Percentiles rank a stretch among this genome's conserved stretches.
phyloP scores from a whole-genome alignment of 2,888 invertebrate genomes.

The Phlogophora meticulosa region DNA sequence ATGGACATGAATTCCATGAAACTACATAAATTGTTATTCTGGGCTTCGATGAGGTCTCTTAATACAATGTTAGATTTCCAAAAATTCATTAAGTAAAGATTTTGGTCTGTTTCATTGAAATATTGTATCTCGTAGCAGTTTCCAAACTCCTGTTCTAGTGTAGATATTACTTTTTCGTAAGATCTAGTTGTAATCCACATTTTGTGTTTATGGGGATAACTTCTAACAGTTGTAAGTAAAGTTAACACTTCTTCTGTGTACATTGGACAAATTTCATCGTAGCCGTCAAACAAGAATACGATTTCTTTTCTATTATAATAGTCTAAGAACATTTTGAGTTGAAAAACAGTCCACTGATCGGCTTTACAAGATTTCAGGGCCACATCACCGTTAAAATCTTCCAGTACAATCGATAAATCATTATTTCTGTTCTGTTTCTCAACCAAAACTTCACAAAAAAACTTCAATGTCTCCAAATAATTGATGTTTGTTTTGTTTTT shows the following conservation, averaged over 20 bases:
- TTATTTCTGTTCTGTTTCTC: neutral
- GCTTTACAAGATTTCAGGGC: constrained; percentile 15
- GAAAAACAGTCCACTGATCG: constrained; percentile 17
- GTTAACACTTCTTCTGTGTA: constrained; percentile 42
- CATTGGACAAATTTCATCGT: constrained; percentile 61
- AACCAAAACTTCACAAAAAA: constrained; percentile 24
- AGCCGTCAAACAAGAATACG: constrained; percentile 61
- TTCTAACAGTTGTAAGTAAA: constrained; percentile 26
- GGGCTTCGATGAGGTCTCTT: constrained; percentile 11
- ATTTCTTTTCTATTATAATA: constrained; percentile 42
- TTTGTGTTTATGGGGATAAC: constrained; percentile 20
- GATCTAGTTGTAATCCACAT: constrained; percentile 60
- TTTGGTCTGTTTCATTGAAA: constrained; percentile 28
- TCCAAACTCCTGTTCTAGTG: constrained; percentile 26
- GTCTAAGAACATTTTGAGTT: constrained; percentile 48
- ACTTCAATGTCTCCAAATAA: constrained; percentile 26
- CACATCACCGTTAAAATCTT: neutral
- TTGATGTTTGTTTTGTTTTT: constrained; percentile 12
- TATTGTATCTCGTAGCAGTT: constrained; percentile 18
- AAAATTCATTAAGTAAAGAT: constrained; percentile 37
- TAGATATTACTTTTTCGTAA: constrained; percentile 43
- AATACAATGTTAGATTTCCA: constrained; percentile 42
- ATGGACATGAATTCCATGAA: constrained; percentile 36
- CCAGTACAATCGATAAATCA: constrained; percentile 10
- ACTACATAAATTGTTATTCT: constrained; percentile 33